phyloP scores from a whole-genome alignment of 2,113 vertebrate genomes.

The Macrotus californicus region DNA sequence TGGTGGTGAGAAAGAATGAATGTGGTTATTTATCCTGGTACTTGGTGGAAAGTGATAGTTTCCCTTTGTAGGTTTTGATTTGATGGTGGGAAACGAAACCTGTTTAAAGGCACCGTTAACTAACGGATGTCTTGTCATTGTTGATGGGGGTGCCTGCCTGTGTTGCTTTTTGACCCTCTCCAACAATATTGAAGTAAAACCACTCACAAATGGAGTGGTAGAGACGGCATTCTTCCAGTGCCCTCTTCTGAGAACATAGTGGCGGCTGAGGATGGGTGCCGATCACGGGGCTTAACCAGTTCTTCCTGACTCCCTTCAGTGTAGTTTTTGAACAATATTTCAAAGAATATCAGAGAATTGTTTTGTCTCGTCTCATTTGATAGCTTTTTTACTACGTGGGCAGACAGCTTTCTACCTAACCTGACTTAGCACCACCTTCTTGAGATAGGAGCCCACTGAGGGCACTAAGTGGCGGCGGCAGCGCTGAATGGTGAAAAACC shows the following conservation, averaged over 20 bases:
- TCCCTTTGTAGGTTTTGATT: neutral
- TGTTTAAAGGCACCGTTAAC: neutral
- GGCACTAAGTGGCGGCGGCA: neutral
- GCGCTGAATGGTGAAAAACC: neutral
- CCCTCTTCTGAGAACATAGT: neutral
- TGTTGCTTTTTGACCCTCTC: neutral
- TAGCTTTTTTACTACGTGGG: neutral
- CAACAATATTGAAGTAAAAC: neutral
- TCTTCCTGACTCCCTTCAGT: neutral
- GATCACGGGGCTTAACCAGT: no score
- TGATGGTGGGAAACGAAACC: neutral
- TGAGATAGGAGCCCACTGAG: neutral
- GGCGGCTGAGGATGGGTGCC: neutral
- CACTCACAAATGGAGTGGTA: neutral
- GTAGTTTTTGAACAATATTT: neutral
- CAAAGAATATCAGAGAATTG: neutral
- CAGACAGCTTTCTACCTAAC: neutral
- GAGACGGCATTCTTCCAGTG: neutral
- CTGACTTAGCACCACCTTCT: neutral
- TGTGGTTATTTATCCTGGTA: neutral
- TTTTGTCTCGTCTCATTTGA: neutral
- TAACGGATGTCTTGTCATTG: neutral
- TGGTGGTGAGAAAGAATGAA: neutral
- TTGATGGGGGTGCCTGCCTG: neutral
- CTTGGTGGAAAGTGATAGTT: neutral